These are phyloP conservation scores for Helleia helle DNA, from an alignment of 2,888 invertebrate genomes.

Conservation along the genomic window DNA sequence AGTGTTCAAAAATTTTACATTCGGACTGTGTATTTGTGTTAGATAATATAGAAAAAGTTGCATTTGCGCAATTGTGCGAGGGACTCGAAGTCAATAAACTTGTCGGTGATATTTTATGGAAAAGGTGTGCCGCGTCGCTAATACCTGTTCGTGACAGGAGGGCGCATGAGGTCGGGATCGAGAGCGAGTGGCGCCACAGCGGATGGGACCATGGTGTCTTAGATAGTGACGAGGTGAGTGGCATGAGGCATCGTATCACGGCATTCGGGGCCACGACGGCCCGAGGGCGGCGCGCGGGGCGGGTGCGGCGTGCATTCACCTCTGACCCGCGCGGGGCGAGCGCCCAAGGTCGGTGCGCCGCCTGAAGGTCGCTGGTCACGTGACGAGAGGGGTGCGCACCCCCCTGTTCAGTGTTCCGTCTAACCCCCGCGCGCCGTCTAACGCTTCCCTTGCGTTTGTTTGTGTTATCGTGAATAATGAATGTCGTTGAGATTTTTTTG, in stretches of 20 bases:
- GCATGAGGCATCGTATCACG: constrained; percentile 39
- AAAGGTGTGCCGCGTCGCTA: constrained; percentile 69
- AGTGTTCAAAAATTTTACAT: constrained; percentile 41
- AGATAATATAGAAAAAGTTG: constrained; percentile 34
- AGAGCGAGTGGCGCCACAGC: constrained; percentile 34
- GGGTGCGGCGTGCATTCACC: constrained; percentile 63
- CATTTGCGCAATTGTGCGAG: constrained; percentile 59
- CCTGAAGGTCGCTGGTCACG: constrained; percentile 69
- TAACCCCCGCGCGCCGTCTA: constrained; percentile 28
- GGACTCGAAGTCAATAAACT: constrained; percentile 72
- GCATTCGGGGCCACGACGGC: constrained; percentile 35
- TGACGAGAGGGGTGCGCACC: constrained; percentile 57
- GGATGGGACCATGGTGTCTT: constrained; percentile 44
- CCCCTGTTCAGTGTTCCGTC: constrained; percentile 34
- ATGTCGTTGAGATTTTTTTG: constrained; percentile 22
- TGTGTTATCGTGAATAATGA: constrained; percentile 31
- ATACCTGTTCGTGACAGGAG: constrained; percentile 60
- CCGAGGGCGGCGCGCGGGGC: constrained; percentile 32
- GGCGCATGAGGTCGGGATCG: constrained; percentile 45
- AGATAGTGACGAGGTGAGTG: constrained; percentile 54
- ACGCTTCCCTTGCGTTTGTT: constrained; percentile 28
- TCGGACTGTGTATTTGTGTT: constrained; percentile 45
- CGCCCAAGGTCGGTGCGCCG: constrained; percentile 73
- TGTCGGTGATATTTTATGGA: constrained; percentile 71
- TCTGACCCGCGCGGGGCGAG: constrained; percentile 70